Evolutionary conservation across 2,797 vertebrate genomes (phyloP).

Genomic region (Acanthornis magna): DNA sequence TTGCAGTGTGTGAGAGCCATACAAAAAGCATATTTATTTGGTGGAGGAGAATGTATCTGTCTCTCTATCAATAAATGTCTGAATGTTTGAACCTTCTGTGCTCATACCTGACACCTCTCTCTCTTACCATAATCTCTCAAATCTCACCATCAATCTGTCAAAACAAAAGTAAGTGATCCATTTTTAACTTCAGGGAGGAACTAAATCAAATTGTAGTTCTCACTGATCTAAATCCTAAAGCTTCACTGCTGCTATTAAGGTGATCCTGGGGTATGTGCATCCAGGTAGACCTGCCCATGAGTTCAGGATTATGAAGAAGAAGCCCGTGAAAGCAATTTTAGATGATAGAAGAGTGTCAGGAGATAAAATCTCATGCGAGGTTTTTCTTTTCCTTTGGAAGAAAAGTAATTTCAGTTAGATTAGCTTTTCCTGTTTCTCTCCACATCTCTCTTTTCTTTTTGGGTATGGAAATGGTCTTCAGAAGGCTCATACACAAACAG

Average conservation of each 20-base stretch:
- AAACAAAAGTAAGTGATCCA: background rate
- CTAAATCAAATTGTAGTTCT: background rate
- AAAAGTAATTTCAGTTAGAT: background rate
- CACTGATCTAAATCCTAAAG: background rate
- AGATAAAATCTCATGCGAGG: background rate
- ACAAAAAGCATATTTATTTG: background rate
- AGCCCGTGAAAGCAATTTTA: background rate
- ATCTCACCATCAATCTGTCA: background rate
- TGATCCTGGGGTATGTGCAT: background rate
- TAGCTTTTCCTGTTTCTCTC: background rate
- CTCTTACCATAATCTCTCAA: background rate
- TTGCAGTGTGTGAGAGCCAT: background rate
- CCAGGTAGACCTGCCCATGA: background rate
- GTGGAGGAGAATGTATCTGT: background rate
- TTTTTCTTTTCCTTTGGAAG: background rate
- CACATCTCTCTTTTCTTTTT: background rate
- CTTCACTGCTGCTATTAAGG: background rate
- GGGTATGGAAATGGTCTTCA: background rate
- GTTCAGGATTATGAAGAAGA: background rate
- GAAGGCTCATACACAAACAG: background rate
- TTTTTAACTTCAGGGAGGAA: background rate
- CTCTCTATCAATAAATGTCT: background rate
- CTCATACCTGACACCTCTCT: background rate
- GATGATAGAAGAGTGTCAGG: background rate
- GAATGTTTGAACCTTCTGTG: background rate